Evolutionary conservation across 2,797 vertebrate species (phyloP).

Genomic region (Lepilemur septentrionalis): DNA sequence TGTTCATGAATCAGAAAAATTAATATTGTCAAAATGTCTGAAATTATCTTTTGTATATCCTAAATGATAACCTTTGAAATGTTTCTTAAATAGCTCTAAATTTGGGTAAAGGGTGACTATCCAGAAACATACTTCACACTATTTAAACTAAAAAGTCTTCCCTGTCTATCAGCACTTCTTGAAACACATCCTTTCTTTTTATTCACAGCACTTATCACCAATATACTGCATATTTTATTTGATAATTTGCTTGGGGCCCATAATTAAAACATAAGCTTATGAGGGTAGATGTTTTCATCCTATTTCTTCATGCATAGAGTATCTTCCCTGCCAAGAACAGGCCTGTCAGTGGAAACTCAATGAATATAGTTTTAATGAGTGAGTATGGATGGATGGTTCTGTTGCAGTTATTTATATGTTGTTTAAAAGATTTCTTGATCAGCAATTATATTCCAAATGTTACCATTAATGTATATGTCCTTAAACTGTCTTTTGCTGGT

Average conservation of each 20-base stretch:
- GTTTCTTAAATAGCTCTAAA: not conserved
- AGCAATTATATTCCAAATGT: not conserved
- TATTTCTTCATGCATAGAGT: not conserved
- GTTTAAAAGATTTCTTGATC: not conserved
- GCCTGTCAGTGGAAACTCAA: not conserved
- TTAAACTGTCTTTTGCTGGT: not conserved
- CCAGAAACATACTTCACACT: not conserved
- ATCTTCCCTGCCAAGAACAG: not conserved
- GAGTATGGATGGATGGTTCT: not conserved
- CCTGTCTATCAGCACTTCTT: not conserved
- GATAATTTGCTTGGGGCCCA: not conserved
- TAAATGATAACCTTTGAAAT: not conserved
- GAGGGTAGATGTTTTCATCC: not conserved
- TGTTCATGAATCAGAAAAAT: not conserved
- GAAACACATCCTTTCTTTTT: not conserved
- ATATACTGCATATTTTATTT: not conserved
- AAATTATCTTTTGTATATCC: not conserved
- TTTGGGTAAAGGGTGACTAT: not conserved
- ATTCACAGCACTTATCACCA: not conserved
- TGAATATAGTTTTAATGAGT: not conserved
- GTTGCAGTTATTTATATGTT: not conserved
- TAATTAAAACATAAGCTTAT: not conserved
- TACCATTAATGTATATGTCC: not conserved
- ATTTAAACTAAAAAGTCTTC: not conserved
- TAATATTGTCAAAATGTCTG: not conserved